Evolutionary conservation across 2,113 vertebrate genomes (phyloP), one percentile per base, ranked within the genome.

Genomic region (Onychorhynchus coronatus): DNA sequence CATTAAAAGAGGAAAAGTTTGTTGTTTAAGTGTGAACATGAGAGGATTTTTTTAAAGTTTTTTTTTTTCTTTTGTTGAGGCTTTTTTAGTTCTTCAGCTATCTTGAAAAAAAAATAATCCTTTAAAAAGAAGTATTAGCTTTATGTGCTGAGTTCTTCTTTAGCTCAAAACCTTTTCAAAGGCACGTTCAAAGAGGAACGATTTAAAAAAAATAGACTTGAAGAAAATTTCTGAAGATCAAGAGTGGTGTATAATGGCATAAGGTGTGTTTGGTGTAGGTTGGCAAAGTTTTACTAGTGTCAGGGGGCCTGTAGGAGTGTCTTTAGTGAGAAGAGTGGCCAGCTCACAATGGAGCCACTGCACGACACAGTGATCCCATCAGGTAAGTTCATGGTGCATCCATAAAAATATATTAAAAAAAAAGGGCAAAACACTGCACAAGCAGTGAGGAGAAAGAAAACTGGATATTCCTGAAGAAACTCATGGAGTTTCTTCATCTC

Each of bases 201-300:
- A n/a, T 37, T 88, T 59, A 27, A 1, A 55, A 80, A 72, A 86
- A 76, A 35, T 12, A 61, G 33, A 44, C 41, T 88, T 91, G 39
- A 91, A 27, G 31, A 73, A 62, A 28, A 30, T 59, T 73, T 88
- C 55, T 91, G 68, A 70, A 85, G 84, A 74, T 93, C 19, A 70
- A 82, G 85, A 74, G 55, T 59, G 59, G 19, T 4, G 0, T 68
- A 50, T 25, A 1, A 3, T 63, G 25, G 10, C 53, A 44, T 58
- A 67, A 58, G 31, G 87, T 49, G 24, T n/a, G n/a, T 66, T 91
- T 3, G 17, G 35, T 61, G 7, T 75, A 71, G 61, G 37, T 52
- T 66, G 37, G 22, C 8, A 75, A 83, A 50, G 19, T 75, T 58
- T 47, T 92, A 28, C 7, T 39, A 14, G 7, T 10, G 21, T 19